A percentile compares a stretch with the other conserved stretches of the same genome.
These are phyloP conservation scores for Amniataba percoides DNA, from an alignment of 2,797 vertebrate genomes.

Conservation along the genomic window DNA sequence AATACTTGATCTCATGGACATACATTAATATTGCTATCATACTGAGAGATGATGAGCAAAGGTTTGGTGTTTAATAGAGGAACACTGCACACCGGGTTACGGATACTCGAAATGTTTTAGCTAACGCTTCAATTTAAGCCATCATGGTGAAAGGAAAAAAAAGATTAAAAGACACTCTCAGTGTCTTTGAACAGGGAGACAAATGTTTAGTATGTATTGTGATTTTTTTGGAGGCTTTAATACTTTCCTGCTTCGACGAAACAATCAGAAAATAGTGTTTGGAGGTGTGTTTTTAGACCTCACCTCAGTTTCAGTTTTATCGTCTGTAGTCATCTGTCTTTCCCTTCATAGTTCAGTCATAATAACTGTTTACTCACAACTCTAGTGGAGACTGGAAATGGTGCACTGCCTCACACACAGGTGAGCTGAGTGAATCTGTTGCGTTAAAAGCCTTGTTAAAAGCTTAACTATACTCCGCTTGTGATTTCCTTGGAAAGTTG, in stretches of 20 bases:
- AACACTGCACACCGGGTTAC: background rate
- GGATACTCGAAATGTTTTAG: background rate
- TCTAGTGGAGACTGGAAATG: no score
- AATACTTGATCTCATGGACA: background rate
- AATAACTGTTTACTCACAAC: no score
- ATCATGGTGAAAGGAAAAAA: background rate
- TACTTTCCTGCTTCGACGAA: background rate
- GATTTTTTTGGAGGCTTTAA: background rate
- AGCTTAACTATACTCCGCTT: no score
- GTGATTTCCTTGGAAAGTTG: no score
- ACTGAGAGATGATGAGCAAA: background rate
- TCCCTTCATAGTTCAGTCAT: no score
- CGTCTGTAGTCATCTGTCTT: no score
- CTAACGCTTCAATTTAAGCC: background rate
- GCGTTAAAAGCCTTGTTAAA: no score
- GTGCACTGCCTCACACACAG: no score
- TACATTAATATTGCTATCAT: background rate
- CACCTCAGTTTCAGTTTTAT: no score
- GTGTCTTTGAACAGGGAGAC: background rate
- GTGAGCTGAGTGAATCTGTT: no score
- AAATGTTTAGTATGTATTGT: background rate
- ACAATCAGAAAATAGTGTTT: background rate
- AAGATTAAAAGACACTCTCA: background rate
- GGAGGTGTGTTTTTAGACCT: no score
- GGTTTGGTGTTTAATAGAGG: background rate